Evolutionary conservation across 2,113 vertebrate genomes (phyloP).

Genomic region (Cheirogaleus medius): DNA sequence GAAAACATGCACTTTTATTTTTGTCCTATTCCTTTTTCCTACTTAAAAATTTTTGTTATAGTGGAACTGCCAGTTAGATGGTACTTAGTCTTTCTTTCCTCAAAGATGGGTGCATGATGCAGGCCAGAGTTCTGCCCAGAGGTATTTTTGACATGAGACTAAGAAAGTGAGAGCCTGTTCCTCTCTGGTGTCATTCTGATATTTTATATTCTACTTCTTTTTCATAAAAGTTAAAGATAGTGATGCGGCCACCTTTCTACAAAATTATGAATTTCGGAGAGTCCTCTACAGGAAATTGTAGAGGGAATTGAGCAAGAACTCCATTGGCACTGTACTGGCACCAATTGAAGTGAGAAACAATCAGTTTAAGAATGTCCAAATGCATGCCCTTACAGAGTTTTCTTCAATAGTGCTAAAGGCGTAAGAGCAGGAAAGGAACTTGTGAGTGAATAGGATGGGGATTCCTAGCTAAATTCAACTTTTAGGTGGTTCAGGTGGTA

Average conservation of each 20-base stretch:
- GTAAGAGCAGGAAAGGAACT: not conserved
- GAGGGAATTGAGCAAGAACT: not conserved
- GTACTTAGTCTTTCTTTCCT: not conserved
- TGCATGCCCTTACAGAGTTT: not conserved
- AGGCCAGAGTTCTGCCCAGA: not conserved
- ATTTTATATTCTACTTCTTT: not conserved
- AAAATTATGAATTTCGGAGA: conserved; percentile 3
- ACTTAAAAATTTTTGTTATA: not conserved
- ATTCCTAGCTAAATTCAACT: not conserved
- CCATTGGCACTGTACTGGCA: not conserved
- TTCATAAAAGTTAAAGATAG: not conserved
- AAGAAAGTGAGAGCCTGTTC: not conserved
- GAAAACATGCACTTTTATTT: not conserved
- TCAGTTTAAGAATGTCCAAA: not conserved
- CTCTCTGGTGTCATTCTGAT: not conserved
- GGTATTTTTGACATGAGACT: not conserved
- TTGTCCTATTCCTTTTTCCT: not conserved
- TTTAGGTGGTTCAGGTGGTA: not conserved
- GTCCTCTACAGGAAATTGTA: not conserved
- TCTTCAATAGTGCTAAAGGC: not conserved
- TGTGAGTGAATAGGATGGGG: not conserved
- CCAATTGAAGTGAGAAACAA: not conserved
- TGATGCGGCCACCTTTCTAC: not conserved
- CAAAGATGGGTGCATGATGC: not conserved
- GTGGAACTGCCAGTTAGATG: not conserved